Evolutionary conservation across 1,140 invertebrate species (phyloP), one percentile per base, ranked within the genome.

Genomic region (Drosophila jambulina): DNA sequence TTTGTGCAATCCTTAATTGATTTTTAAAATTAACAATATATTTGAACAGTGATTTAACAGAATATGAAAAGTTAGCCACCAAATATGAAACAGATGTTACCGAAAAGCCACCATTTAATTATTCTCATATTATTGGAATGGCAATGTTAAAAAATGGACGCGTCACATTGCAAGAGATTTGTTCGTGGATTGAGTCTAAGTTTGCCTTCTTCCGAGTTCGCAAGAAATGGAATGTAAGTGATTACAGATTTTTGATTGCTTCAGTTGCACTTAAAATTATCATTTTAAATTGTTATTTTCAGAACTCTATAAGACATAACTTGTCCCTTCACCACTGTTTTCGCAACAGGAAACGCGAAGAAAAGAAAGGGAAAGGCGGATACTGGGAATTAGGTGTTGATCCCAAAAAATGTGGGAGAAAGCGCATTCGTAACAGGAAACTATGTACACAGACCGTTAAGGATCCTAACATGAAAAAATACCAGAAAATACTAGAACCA

Each of bases 261-360:
- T 21, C 12, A 19, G 13, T 36, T 46, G 8, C n/a, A 40, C 3
- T 19, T 1, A 8, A 45, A 23, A 13, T 15, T 17, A 25, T 17
- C 7, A 17, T 17, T 56, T 38, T 57, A 25, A 34, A 34, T 34
- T 34, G 3, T 43, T 40, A 40, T 62, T 75, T 77, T 34, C n/a
- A 93, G 92, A 93, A 93, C 43, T 93, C 92, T 3, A 93, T 93
- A 21, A 76, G 92, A 15, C 92, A 93, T 51, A 93, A 93, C 53
- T 68, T 93, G 36, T 93, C 92, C 13, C 56, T 93, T 12, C 90
- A 93, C 29, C 85, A 86, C n/a, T 92, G 92, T 61, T 93, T 93
- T 78, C 86, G 90, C 8, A 93, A 92, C 27, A 82, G 84, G 12
- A 93, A 91, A 38, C 90, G 91, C 10, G 86, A 92, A 32, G 91